phyloP scores from a whole-genome alignment of 2,888 invertebrate genomes.

The Dione juno region DNA sequence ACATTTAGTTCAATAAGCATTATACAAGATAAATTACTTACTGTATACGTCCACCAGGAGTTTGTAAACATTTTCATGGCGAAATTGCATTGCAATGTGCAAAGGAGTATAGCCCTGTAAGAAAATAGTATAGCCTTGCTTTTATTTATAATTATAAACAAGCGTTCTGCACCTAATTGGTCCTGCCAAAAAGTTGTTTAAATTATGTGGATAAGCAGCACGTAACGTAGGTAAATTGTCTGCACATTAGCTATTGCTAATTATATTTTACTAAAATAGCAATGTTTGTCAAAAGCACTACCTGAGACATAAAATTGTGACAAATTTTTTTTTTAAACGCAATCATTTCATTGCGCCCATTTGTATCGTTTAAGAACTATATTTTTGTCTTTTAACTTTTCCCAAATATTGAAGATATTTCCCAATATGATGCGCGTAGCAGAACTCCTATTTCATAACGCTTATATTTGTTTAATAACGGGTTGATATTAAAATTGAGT shows the following conservation, averaged over 20 bases:
- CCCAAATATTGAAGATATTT: neutral
- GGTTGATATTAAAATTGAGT: constrained; percentile 25
- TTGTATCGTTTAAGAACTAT: neutral
- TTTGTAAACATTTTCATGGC: constrained; percentile 93
- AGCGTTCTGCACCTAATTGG: too few relatives aligned
- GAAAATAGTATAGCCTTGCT: too few relatives aligned
- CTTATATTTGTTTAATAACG: constrained; percentile 38
- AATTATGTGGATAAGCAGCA: too few relatives aligned
- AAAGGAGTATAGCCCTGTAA: constrained; percentile 96
- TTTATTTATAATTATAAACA: too few relatives aligned
- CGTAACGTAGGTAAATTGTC: too few relatives aligned
- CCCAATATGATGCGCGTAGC: neutral
- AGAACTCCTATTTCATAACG: constrained; percentile 23
- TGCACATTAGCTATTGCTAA: too few relatives aligned
- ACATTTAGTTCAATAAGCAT: too few relatives aligned
- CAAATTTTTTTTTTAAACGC: too few relatives aligned
- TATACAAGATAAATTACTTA: constrained; percentile 79
- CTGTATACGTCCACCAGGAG: constrained; percentile 95
- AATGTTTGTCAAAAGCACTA: too few relatives aligned
- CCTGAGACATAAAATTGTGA: too few relatives aligned
- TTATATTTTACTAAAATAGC: too few relatives aligned
- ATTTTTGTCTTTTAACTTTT: neutral
- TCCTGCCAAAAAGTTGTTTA: too few relatives aligned
- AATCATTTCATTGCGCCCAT: neutral
- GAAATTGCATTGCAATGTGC: constrained; percentile 96